Base-by-base conservation (phyloP, 2,888 invertebrate species). In the Aphodius sticticus region DNA sequence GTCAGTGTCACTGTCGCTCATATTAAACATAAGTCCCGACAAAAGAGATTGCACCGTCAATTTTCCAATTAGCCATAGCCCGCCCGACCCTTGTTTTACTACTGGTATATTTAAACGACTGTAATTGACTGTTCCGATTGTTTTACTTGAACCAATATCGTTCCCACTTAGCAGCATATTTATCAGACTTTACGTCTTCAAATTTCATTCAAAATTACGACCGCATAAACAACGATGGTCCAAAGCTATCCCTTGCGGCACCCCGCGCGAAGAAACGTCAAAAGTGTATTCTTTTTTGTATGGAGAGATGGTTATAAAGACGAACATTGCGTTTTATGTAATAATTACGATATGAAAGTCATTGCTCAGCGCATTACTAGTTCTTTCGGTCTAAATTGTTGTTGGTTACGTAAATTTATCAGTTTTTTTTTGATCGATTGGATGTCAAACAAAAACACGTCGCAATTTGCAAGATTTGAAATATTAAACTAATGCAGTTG, bases 1-100 rank as follows among this genome's bases (percentile, higher is more conserved):
- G 53, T 53, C 53, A 53, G 53, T 53, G 53, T 53, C 53, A 53
- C 53, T 53, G 53, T 53, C 53, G 53, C 53, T 53, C 53, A 53
- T 53, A 53, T 7, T 53, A 53, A 53, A 53, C 53, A 12, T 12
- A 1, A 53, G 53, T 53, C 53, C 53, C 53, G 53, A 53, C 53
- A 53, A 53, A 53, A 53, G 53, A 53, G 53, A 53, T 53, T 53
- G 53, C 12, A 53, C 53, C 9, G 53, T 53, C 53, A 53, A 53
- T 53, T 53, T 53, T 53, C 53, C 53, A 53, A 53, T 53, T 53
- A 53, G 53, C 9, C 6, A 12, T 1, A 5, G 7, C 6, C 53
- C 53, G 9, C 1, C 53, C 53, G 53, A 9, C 53, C 53, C 53
- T 53, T 53, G 53, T 53, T 53, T 53, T 53, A 53, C 12, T 53